Evolutionary conservation across 2,113 vertebrate species (phyloP), one percentile per base, ranked within the genome.

Genomic region (Pseudorasbora parva): DNA sequence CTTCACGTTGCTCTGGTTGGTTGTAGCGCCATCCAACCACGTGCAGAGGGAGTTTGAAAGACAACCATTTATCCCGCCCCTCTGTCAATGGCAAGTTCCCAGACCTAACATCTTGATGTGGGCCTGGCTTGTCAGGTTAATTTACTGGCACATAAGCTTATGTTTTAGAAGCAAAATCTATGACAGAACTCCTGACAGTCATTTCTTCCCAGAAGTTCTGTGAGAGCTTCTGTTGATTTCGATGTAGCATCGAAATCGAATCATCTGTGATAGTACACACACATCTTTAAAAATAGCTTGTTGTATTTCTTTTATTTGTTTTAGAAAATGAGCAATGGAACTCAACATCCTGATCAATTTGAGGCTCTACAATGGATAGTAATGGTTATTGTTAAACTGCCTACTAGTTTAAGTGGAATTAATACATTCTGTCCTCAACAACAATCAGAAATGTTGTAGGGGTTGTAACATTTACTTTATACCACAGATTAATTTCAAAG

Each of bases 281-380:
- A 8, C 51, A 6, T 54, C 14, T 25, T 6, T 8, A 25, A 74
- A 27, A 30, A 51, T 33, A 8, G 25, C 59, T 80, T 15, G 2
- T 59, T 25, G 33, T 83, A 11, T 27, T 21, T 10, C 10, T 78
- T 86, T 76, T 71, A 74, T 82, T 82, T 68, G 27, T 33, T 68
- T 21, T 43, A 64, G 66, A 81, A 10, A 15, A 47, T 78, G 27
- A 86, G 57, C 72, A 64, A 45, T 86, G 47, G 1, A 45, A 79
- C 6, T 45, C 43, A 86, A 75, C 78, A 83, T 83, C 66, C 68
- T 79, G 81, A 23, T 75, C 8, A 19, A 14, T 79, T 66, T 37
- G 8, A 49, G 12, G 72, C 59, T 57, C 23, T 64, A 64, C 25
- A 77, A 33, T 17, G 30, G 68, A 30, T 49, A 75, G 33, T n/a